These are phyloP conservation scores for Porites australiensis DNA, from an alignment of 64 coral and sea anemone species.

Conservation along the genomic window DNA sequence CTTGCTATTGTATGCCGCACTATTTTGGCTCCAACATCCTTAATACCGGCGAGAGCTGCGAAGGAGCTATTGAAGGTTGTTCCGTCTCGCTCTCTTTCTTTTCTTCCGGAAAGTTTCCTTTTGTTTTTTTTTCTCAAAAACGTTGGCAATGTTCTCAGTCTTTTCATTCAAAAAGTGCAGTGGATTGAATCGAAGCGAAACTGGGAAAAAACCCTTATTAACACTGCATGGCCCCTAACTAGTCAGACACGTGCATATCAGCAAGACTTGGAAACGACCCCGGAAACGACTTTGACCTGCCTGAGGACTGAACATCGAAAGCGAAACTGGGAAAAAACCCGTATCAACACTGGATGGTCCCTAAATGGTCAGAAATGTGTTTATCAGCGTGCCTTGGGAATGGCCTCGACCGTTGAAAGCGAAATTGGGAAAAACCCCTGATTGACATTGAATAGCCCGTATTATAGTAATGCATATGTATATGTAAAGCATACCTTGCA, in stretches of 20 bases:
- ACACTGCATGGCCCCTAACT: constrained; percentile 13
- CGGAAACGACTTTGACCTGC: neutral
- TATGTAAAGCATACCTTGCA: too few species aligned
- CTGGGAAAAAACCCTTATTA: constrained; percentile 15
- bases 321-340: neutral
- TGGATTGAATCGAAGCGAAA: constrained; percentile 12
- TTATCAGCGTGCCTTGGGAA: neutral
- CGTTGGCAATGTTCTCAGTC: neutral
- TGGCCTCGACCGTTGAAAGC: neutral
- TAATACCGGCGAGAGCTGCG: neutral
- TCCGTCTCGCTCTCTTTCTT: neutral
- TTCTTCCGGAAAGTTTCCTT: neutral
- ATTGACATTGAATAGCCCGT: neutral
- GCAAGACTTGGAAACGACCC: neutral
- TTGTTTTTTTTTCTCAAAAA: neutral
- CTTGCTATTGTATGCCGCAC: neutral
- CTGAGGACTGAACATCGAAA: neutral
- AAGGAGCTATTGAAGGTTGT: neutral
- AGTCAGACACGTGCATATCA: neutral
- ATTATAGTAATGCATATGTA: too few species aligned
- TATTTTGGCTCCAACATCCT: constrained; percentile 8
- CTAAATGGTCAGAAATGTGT: neutral
- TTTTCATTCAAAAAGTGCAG: constrained; percentile 1
- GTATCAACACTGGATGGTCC: neutral
- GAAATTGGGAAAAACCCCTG: neutral